Conservation (phyloP, 2,797 vertebrate genomes). For the Platyrinchus mystaceus region DNA sequence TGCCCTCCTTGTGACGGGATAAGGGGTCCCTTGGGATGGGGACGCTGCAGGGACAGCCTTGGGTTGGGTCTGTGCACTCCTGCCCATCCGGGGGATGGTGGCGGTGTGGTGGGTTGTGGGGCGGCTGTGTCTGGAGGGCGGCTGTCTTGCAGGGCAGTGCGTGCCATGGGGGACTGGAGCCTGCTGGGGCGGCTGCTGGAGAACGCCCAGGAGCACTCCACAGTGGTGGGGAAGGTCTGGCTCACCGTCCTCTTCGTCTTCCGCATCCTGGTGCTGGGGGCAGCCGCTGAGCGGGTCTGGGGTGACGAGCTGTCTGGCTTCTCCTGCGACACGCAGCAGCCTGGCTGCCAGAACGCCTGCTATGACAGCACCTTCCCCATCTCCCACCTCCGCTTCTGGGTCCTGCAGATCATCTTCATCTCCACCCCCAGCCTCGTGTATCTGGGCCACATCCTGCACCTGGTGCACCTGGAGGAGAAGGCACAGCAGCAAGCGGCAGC, state of each 20-base stretch:
- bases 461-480: constrained; percentile 87
- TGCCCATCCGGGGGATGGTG: fast-evolving
- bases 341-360: constrained; percentile 89
- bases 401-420: constrained; percentile 92
- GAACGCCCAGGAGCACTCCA: constrained; percentile 88
- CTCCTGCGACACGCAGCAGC: constrained; percentile 90
- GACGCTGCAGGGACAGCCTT: not conserved
- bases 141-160: not conserved
- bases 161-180: constrained; percentile 86
- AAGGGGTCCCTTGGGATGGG: not conserved
- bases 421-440: constrained; percentile 90
- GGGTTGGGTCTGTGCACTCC: not conserved
- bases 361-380: constrained; percentile 91
- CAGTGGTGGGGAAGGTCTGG: constrained; percentile 90
- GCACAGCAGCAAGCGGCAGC: constrained; percentile 69
- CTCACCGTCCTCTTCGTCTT: constrained; percentile 88
- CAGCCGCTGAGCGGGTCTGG: constrained; percentile 88
- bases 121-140: not conserved
- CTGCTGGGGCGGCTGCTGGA: constrained; percentile 87
- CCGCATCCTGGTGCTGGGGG: constrained; percentile 84
- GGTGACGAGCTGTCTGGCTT: constrained; percentile 87
- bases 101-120: fast-evolving
- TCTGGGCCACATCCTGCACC: constrained; percentile 87
- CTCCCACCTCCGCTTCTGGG: constrained; percentile 92
- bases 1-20: not conserved